Conservation (phyloP, 2,113 vertebrate species). For the Etheostoma spectabile region DNA sequence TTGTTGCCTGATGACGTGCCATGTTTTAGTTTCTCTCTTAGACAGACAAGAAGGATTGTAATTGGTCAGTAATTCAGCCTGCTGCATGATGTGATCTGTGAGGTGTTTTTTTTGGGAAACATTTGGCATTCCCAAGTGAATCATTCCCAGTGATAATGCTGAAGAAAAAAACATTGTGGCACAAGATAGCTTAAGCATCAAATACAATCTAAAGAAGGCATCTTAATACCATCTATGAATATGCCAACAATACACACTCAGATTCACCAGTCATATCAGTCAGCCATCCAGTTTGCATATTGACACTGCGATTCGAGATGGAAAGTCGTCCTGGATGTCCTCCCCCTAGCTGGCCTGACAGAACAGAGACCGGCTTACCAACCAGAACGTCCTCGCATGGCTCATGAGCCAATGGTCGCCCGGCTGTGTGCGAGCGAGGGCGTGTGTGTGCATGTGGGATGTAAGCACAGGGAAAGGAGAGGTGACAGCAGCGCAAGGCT, state of each 20-base stretch:
- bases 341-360: constrained; percentile 24
- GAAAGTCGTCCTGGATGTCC: constrained; percentile 51
- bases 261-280: constrained; percentile 31
- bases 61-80: constrained; percentile 8
- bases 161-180: constrained; percentile 3
- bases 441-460: constrained; percentile 57
- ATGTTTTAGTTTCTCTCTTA: constrained; percentile 19
- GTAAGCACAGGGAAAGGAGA: constrained; percentile 74
- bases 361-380: constrained; percentile 62
- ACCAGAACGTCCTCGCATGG: constrained; percentile 62
- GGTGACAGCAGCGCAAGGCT: constrained; percentile 77
- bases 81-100: background rate
- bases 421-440: constrained; percentile 16
- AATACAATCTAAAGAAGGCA: constrained; percentile 16
- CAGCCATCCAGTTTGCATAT: constrained; percentile 50
- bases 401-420: constrained; percentile 52
- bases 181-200: constrained; percentile 9
- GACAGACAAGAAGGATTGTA: constrained; percentile 23
- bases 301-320: constrained; percentile 30
- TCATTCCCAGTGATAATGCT: background rate
- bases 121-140: constrained; percentile 6
- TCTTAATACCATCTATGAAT: constrained; percentile 19
- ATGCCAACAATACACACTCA: constrained; percentile 6
- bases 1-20: constrained; percentile 7
- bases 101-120: background rate